Evolutionary conservation across 2,888 invertebrate genomes (phyloP), one percentile per base, ranked within the genome.

Genomic region (Hydrotaea diabolus): DNA sequence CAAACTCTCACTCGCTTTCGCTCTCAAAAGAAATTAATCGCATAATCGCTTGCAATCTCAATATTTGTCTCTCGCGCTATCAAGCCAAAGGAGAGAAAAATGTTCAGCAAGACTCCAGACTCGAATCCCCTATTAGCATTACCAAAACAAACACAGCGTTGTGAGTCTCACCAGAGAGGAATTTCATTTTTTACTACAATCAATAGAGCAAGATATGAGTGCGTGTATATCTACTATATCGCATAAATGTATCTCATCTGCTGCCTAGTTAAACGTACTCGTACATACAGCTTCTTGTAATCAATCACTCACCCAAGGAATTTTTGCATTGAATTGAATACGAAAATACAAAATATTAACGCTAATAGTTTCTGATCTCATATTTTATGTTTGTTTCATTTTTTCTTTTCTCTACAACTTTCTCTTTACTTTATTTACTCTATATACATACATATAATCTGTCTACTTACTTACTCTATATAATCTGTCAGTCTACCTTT

Each of bases 281-380:
- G n/a, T n/a, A n/a, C n/a, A 7, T 31, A 31, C 7, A 11, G 53
- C 53, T 53, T 19, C 53, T 53, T 53, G 15, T 19, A 53, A 17
- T 17, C 19, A 13, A 1, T 59, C 59, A 21, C 23, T 23, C 59
- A 15, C 26, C 15, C 2, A 59, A 59, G 59, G 59, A 59, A 59
- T 59, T 57, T 21, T 59, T 59, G 26, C 59, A 23, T 59, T 23
- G 59, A 59, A 59, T 59, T 59, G 23, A 59, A 49, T 13, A 26
- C 31, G 31, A 23, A 5, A 59, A 59, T 26, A 0, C 0, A 23
- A 15, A 23, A 23, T 31, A 26, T 31, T 2, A 31, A 31, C 26
- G 2, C 26, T 23, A 1, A 59, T 21, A 23, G 4, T 59, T 59
- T 59, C 15, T 13, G n/a, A 49, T n/a, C 49, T 43, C 15, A 2